Base-by-base conservation (phyloP, 1,140 invertebrate species). In the Colletes latitarsis region DNA sequence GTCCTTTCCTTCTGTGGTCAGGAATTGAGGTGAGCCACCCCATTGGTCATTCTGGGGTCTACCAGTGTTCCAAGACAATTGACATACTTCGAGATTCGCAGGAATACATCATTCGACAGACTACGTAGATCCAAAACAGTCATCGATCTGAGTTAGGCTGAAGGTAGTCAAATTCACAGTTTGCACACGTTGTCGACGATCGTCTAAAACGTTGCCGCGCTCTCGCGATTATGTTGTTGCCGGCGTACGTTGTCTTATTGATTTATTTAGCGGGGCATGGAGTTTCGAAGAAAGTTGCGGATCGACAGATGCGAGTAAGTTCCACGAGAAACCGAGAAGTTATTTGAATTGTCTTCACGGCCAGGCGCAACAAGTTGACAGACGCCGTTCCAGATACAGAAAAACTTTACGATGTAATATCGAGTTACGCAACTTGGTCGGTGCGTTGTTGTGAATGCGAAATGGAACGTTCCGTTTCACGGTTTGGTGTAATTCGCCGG, bases 311-410 rank as follows among this genome's bases (percentile, higher is more conserved):
- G 67, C 41, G 60, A 39, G 39, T 39, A 43, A 72, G 58, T 64
- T 63, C 19, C 14, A 5, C 4, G 77, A 19, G 46, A 72, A 39
- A 30, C 43, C 3, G 67, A 15, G 55, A 71, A 49, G 60, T 79
- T 79, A 66, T 79, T 79, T 62, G 77, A 73, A 79, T 79, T 79
- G 77, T 79, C 77, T 73, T 79, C 17, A 60, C 60, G 69, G 39
- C 15, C 52, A 66, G 43, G 77, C 77, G 77, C 77, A 79, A 79
- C 77, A 79, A 79, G 77, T 79, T 79, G 77, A 79, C 77, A 79
- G 77, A 73, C 77, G 69, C 60, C 41, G 69, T 79, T 72, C 60
- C 46, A 72, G 77, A 79, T 64, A 60, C 69, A 73, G 72, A 79
- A 79, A 79, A 73, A 79, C 41, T 79, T 79, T 39, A 79, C 77